Evolutionary conservation across 2,797 vertebrate species (phyloP), one percentile per base, ranked within the genome.

Genomic region (Clarias platycephalus): DNA sequence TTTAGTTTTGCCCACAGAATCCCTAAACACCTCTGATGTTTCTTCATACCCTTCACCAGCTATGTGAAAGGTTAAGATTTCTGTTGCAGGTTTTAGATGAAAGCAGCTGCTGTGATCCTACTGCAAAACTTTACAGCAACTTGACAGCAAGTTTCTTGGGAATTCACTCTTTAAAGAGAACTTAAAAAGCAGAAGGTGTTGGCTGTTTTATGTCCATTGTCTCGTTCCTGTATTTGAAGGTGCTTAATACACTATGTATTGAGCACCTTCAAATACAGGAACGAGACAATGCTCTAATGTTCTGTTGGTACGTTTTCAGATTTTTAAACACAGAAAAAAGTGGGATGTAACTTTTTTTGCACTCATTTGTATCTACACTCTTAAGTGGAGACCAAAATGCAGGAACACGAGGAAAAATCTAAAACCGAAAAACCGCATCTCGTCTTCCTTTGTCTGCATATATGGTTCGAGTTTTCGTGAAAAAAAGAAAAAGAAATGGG

Each of bases 391-490:
- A n/a, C 6, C 20, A 24, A n/a, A 16, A 64, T 20, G 15, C 34
- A 78, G 55, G 55, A 60, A 34, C 55, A 78, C 12, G 13, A 12
- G 28, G 6, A 37, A 79, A 62, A 44, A 40, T 16, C 22, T 62
- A 26, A 15, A 62, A 18, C 34, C 24, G 26, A 34, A 26, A 79
- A 79, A 18, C 0, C 58, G 49, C 24, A 22, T 64, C 58, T 62
- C 13, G 6, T 77, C 55, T 34, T 60, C 31, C 34, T 64, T 64
- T 64, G 60, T 28, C 77, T 80, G n/a, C 60, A 28, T 44, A 44
- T 80, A 44, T 64, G 13, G 58, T 79, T 63, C 64, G 63, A 64
- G 57, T 83, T 81, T 49, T 44, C n/a, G 53, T 26, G 78, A 82
- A 44, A 82, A 49, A 49, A 49, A 44, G 8, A 44, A 10, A 44